Percentiles rank a stretch among this genome's conserved stretches.
Evolutionary conservation across 2,113 vertebrate species (phyloP).

Genomic region (Drymodes brunneopygia): DNA sequence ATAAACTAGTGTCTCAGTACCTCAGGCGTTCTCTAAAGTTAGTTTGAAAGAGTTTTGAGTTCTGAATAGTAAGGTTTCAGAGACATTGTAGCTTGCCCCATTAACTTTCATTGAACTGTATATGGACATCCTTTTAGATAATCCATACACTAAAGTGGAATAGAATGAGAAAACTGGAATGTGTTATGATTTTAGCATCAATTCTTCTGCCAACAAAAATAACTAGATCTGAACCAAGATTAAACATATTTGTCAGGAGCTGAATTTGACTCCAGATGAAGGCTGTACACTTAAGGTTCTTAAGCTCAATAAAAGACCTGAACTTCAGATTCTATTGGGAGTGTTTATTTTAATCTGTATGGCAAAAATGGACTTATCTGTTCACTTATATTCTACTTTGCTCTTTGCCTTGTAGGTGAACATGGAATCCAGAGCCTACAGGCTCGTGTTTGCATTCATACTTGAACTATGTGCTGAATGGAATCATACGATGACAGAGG

Average conservation of each 20-base stretch:
- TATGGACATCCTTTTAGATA: slow-evolving; percentile 53
- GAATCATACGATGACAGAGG: neutral
- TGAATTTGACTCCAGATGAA: neutral
- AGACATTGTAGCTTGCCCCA: neutral
- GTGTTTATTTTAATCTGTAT: neutral
- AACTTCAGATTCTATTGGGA: neutral
- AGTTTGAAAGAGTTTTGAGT: slow-evolving; percentile 17
- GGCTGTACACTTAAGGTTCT: neutral
- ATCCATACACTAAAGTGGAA: slow-evolving; percentile 57
- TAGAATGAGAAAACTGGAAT: slow-evolving; percentile 43
- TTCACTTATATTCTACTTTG: neutral
- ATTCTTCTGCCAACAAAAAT: slow-evolving; percentile 38
- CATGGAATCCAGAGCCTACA: neutral
- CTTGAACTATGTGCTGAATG: neutral
- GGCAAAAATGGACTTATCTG: neutral
- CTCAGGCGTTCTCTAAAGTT: slow-evolving; percentile 46
- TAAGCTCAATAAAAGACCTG: neutral
- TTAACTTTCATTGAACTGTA: slow-evolving; percentile 57
- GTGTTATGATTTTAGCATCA: slow-evolving; percentile 1
- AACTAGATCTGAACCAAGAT: neutral
- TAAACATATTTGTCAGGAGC: neutral
- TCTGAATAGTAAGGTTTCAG: neutral
- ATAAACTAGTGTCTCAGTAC: slow-evolving; percentile 77
- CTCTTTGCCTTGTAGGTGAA: neutral
- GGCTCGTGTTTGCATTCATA: accelerated